phyloP scores from a whole-genome alignment of 2,797 vertebrate species.

The Sebastes reedi region DNA sequence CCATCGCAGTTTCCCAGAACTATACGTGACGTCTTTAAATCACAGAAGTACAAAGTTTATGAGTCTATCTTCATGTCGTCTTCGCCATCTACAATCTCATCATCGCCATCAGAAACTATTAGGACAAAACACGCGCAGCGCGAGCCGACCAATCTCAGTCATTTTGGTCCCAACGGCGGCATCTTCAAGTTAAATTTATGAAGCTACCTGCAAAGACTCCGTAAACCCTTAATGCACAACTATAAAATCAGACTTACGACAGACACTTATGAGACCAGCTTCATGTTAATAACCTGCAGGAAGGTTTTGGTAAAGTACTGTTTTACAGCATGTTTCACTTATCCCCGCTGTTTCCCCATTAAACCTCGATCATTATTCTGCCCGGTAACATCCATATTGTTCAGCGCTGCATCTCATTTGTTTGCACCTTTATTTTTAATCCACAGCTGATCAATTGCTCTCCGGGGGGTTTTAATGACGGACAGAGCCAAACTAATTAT shows the following conservation, averaged over 20 bases:
- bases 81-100: not conserved
- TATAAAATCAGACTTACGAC: not conserved
- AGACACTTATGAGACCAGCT: not conserved
- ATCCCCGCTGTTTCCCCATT: too few species aligned
- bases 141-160: not conserved
- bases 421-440: conserved; percentile 25
- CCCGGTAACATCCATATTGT: not conserved
- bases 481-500: conserved; percentile 55
- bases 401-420: not conserved
- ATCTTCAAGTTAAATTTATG: not conserved
- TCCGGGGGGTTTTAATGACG: conserved; percentile 14
- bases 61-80: not conserved
- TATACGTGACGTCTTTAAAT: too few species aligned
- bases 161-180: not conserved
- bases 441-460: conserved; percentile 46
- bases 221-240: not conserved
- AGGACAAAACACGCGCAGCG: not conserved
- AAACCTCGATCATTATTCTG: too few species aligned
- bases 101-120: not conserved
- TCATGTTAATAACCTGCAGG: not conserved
- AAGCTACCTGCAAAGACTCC: not conserved
- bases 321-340: too few species aligned
- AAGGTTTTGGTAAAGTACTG: not conserved
- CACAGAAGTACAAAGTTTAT: too few species aligned
- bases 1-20: too few species aligned